These are phyloP conservation scores for Rhinolophus ferrumequinum DNA, from an alignment of 2,113 vertebrate genomes.

Conservation along the genomic window DNA sequence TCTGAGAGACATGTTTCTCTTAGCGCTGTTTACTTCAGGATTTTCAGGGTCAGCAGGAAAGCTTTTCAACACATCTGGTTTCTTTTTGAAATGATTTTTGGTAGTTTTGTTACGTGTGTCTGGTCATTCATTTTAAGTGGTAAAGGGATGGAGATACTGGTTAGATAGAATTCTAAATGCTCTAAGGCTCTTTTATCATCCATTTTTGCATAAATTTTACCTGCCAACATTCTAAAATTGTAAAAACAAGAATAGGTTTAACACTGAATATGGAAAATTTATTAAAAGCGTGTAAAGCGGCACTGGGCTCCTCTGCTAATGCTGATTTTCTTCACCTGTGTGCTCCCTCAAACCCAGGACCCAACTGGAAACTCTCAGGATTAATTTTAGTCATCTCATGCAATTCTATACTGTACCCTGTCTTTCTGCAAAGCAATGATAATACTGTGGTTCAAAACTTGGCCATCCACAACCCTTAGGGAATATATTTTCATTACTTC, in stretches of 20 bases:
- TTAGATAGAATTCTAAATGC: not conserved
- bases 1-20: slow-evolving; percentile 53
- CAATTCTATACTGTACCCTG: not conserved
- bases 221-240: not conserved
- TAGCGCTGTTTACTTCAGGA: not conserved
- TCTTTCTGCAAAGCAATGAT: slow-evolving; percentile 61
- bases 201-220: not conserved
- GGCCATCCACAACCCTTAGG: not conserved
- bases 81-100: slow-evolving; percentile 43
- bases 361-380: not conserved
- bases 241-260: slow-evolving; percentile 10
- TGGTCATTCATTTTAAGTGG: slow-evolving; percentile 42
- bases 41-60: not conserved
- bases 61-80: not conserved
- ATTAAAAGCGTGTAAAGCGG: not conserved
- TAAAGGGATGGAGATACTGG: not conserved
- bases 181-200: not conserved
- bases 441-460: slow-evolving; percentile 42
- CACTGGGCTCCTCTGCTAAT: not conserved
- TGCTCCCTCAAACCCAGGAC: not conserved
- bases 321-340: not conserved
- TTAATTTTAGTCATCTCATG: slow-evolving; percentile 40
- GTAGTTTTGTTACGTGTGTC: not conserved
- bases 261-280: not conserved
- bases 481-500: not conserved